Evolutionary conservation across 2,888 invertebrate genomes (phyloP), one percentile per base, ranked within the genome.

Genomic region (Glaucopsyche alexis): DNA sequence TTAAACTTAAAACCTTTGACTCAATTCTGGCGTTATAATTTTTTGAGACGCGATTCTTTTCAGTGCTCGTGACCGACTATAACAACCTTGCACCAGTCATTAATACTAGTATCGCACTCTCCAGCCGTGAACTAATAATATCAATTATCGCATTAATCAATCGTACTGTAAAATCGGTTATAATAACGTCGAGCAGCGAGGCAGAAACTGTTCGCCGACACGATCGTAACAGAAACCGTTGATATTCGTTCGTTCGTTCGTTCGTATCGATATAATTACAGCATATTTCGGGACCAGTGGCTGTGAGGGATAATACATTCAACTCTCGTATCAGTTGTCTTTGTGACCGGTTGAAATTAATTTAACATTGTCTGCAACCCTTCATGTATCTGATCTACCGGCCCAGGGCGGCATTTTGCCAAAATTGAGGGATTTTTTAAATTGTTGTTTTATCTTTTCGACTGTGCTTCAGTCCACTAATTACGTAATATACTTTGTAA

Each of bases 111-210:
- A 40, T 40, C 29, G 40, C 69, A 69, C 45, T 69, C 69, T 49
- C 19, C 69, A 19, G 49, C 69, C 19, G 47, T 69, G 47, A 67
- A 69, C 69, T 69, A 69, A 69, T 69, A 69, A 49, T 69, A 69
- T 47, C 69, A 69, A 69, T 69, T 69, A 69, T 69, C 69, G 69
- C 29, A 69, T 69, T 69, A 69, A 69, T 47, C 45, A 69, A 49
- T 69, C 69, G 47, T 69, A 69, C 69, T 69, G 69, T 69, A 69
- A 69, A 69, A 49, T 49, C 49, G 69, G 47, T 69, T 69, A 69
- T 69, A 47, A 69, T 47, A 69, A 49, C 49, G 29, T 47, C 19
- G 69, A 2, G 69, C 69, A 49, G 47, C 69, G 69, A 69, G 69
- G 69, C 69, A 69, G 69, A 69, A 49, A 69, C 49, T 29, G 67